phyloP scores from a whole-genome alignment of 2,113 vertebrate genomes.

The Himantopus leucocephalus region DNA sequence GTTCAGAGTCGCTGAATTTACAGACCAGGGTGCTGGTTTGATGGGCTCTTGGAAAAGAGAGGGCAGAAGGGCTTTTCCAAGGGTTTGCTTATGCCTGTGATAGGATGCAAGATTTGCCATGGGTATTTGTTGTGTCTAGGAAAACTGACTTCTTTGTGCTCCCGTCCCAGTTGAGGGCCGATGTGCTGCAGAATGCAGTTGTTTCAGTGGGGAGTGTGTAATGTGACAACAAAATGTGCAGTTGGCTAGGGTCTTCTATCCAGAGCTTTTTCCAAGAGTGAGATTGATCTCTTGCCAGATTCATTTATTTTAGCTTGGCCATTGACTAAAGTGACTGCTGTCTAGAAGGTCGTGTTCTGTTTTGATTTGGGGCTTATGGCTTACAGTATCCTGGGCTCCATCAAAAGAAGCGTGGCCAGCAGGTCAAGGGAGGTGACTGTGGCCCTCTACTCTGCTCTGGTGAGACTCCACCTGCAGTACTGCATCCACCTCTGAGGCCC shows the following conservation, averaged over 20 bases:
- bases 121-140: accelerated
- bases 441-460: not conserved
- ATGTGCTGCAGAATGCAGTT: not conserved
- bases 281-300: not conserved
- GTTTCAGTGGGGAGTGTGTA: not conserved
- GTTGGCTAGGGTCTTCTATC: not conserved
- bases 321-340: not conserved
- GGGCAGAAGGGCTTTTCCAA: accelerated
- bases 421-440: not conserved
- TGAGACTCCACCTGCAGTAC: not conserved
- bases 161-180: not conserved
- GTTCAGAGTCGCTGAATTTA: not conserved
- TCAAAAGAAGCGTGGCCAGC: not conserved
- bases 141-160: not conserved
- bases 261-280: not conserved
- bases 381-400: not conserved
- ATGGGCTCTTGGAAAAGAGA: not conserved
- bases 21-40: not conserved
- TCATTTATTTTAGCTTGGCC: not conserved
- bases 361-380: not conserved
- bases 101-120: not conserved
- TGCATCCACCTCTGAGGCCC: not conserved
- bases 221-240: not conserved
- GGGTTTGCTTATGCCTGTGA: not conserved
- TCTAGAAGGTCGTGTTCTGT: not conserved